A percentile compares a stretch with the other conserved stretches of the same genome.
phyloP scores from a whole-genome alignment of 2,113 vertebrate genomes.

The Zosterops lateralis region DNA sequence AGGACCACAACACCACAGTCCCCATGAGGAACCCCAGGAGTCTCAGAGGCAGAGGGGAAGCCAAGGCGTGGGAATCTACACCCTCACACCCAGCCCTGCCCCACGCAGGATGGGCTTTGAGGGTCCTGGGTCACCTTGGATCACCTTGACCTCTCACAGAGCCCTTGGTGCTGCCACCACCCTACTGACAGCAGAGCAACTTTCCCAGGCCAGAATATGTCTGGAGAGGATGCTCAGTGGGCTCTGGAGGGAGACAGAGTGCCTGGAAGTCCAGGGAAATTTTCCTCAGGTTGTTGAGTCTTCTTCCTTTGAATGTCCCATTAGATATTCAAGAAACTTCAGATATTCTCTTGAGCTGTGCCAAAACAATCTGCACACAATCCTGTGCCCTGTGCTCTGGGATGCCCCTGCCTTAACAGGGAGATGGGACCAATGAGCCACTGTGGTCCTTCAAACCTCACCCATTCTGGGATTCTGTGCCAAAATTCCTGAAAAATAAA shows the following conservation, averaged over 20 bases:
- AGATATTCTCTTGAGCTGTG: neutral
- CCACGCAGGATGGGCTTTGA: fast-evolving
- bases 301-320: neutral
- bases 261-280: neutral
- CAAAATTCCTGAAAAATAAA: neutral
- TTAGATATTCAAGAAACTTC: neutral
- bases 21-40: fast-evolving
- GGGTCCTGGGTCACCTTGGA: neutral
- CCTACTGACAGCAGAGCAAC: fast-evolving
- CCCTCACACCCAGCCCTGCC: neutral
- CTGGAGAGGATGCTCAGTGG: fast-evolving
- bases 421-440: neutral
- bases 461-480: neutral
- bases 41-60: neutral
- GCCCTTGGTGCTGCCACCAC: neutral
- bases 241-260: neutral
- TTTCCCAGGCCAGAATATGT: neutral
- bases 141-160: neutral
- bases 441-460: neutral
- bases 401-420: neutral
- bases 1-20: fast-evolving
- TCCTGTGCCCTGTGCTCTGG: neutral
- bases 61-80: fast-evolving
- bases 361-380: neutral
- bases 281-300: neutral